Evolutionary conservation across 2,797 vertebrate species (phyloP), one percentile per base, ranked within the genome.

Genomic region (Notolepis coatsorum): DNA sequence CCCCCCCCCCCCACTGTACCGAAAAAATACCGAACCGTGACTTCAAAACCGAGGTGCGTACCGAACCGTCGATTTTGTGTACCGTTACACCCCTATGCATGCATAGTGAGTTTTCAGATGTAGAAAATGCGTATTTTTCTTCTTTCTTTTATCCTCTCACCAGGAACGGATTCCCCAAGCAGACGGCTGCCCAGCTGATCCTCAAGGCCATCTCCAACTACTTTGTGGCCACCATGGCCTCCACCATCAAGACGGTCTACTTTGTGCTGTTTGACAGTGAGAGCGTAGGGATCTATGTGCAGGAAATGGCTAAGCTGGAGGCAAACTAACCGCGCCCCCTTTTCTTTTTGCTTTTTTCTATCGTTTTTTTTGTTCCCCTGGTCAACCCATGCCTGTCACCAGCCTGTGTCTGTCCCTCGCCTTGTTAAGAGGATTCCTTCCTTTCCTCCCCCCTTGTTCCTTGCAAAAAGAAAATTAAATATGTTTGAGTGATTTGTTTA

Each of bases 131-230:
- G n/a, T n/a, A n/a, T n/a, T n/a, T n/a, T n/a, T n/a, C n/a, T n/a
- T n/a, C n/a, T n/a, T n/a, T n/a, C n/a, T n/a, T n/a, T n/a, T n/a
- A n/a, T n/a, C n/a, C n/a, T n/a, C n/a, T n/a, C n/a, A n/a, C n/a
- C 81, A 99, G 97, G 82, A 99, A 98, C 0, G 96, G 97, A n/a
- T 99, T 99, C 80, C 97, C 97, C 0, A 99, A 99, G 90, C 97
- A 99, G 91, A 99, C 92, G 0, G 97, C 97, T 0, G 97, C 97
- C 9, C 97, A 99, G 91, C 94, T 99, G 37, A 99, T 99, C 77
- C 94, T 99, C 59, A 99, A 96, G 90, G 95, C 97, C 86, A 99
- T 99, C 87, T 98, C 95, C 93, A 98, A 84, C 85, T 99, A 99
- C 87, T 99, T 99, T 5, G 96, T 98, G 81, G 91, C 96, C 28